phyloP scores from a whole-genome alignment of 2,888 invertebrate genomes.

The Plebejus anna region DNA sequence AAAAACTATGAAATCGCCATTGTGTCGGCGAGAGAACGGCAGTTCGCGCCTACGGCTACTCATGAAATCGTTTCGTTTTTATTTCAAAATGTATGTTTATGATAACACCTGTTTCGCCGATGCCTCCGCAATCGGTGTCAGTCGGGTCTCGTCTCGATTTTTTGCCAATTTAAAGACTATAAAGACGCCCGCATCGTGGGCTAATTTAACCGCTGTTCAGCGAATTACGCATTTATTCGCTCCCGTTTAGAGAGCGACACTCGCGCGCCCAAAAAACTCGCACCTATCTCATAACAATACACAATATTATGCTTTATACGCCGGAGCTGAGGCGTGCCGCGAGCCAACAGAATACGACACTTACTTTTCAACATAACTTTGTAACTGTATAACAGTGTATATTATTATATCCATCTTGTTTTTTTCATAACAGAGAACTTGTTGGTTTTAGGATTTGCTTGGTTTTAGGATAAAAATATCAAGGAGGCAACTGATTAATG shows the following conservation, averaged over 20 bases:
- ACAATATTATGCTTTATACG: neutral
- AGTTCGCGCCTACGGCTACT: slow-evolving; percentile 78
- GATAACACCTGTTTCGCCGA: slow-evolving; percentile 80
- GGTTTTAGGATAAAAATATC: neutral
- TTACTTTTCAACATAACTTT: neutral
- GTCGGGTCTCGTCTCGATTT: slow-evolving; percentile 72
- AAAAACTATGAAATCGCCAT: slow-evolving; percentile 76
- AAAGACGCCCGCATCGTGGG: slow-evolving; percentile 76
- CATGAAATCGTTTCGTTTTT: slow-evolving; percentile 80
- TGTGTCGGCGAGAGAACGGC: slow-evolving; percentile 77
- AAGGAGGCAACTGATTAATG: neutral
- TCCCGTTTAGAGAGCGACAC: slow-evolving; percentile 49
- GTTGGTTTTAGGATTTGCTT: neutral
- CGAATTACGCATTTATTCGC: slow-evolving; percentile 70
- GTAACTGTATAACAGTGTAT: neutral
- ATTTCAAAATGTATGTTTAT: slow-evolving; percentile 79
- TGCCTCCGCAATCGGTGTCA: slow-evolving; percentile 79
- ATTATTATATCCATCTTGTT: neutral
- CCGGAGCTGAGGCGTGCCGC: neutral
- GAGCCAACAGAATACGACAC: neutral
- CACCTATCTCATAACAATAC: slow-evolving; percentile 22
- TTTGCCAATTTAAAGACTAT: slow-evolving; percentile 78
- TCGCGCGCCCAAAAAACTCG: slow-evolving; percentile 29
- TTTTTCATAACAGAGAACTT: neutral
- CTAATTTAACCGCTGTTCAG: slow-evolving; percentile 78